Percentiles rank a stretch among this genome's conserved stretches.
These are phyloP conservation scores for Leptobrachium ailaonicum DNA, from an alignment of 2,113 vertebrate genomes.

Conservation along the genomic window DNA sequence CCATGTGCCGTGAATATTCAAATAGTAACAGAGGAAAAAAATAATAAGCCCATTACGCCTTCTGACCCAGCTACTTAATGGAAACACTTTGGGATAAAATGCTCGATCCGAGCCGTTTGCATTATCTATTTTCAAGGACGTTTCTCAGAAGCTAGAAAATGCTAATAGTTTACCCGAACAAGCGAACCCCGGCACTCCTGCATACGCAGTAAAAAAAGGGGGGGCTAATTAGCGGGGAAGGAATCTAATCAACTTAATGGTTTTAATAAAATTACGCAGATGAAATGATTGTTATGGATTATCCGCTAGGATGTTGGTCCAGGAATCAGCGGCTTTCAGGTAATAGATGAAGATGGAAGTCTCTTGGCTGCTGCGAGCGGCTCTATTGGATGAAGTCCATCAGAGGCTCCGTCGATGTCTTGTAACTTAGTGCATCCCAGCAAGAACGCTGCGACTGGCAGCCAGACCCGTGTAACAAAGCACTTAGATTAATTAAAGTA, in stretches of 20 bases:
- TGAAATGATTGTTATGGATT: slow-evolving; percentile 49
- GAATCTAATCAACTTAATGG: slow-evolving; percentile 46
- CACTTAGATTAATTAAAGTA: slow-evolving; percentile 46
- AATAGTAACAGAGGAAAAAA: neutral
- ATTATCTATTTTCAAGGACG: slow-evolving; percentile 38
- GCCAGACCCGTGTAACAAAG: slow-evolving; percentile 7
- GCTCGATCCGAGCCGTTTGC: neutral
- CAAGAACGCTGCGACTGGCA: slow-evolving; percentile 10
- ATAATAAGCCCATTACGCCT: neutral
- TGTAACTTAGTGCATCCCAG: slow-evolving; percentile 5
- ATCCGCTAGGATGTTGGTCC: slow-evolving; percentile 31
- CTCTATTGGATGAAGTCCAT: slow-evolving; percentile 30
- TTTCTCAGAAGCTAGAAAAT: slow-evolving; percentile 1
- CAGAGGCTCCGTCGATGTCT: slow-evolving; percentile 3
- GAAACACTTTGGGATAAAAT: slow-evolving; percentile 18
- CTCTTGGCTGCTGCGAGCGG: slow-evolving; percentile 11
- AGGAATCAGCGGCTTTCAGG: slow-evolving; percentile 23
- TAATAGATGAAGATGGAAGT: slow-evolving; percentile 28
- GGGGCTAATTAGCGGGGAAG: slow-evolving; percentile 37
- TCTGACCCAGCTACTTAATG: neutral
- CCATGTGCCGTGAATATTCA: slow-evolving; percentile 6
- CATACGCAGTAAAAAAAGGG: slow-evolving; percentile 3
- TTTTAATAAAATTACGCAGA: slow-evolving; percentile 43
- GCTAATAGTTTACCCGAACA: neutral
- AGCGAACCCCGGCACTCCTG: neutral